Evolutionary conservation across 2,797 vertebrate genomes (phyloP).

Genomic region (Amphiprion clarkii): DNA sequence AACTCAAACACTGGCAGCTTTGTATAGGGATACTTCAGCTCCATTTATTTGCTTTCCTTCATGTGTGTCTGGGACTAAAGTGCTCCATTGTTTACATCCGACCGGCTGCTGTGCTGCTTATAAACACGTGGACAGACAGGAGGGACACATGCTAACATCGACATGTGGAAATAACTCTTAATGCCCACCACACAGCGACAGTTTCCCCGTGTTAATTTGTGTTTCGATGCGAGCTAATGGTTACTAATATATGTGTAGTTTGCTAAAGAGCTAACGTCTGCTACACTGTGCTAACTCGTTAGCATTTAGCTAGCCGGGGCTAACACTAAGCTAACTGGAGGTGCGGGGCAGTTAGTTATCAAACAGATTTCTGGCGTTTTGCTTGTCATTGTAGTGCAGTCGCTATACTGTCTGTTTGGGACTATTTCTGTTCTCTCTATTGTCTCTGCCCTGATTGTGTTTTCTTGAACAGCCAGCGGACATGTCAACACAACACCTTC

Average conservation of each 20-base stretch:
- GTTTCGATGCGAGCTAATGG: background rate
- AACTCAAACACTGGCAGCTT: accelerated
- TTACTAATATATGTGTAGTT: accelerated
- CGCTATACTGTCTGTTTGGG: background rate
- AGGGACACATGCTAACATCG: constrained; percentile 45
- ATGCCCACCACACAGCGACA: background rate
- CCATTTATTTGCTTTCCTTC: background rate
- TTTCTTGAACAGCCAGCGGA: background rate
- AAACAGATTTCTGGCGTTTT: background rate
- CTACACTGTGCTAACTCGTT: constrained; percentile 38
- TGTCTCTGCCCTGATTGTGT: background rate
- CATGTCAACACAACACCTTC: background rate
- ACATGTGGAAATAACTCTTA: background rate
- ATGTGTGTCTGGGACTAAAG: constrained; percentile 4
- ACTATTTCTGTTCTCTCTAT: background rate
- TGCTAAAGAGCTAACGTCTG: background rate
- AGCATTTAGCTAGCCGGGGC: constrained; percentile 62
- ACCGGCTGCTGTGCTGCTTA: constrained; percentile 50
- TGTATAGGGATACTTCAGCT: accelerated
- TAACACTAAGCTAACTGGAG: constrained; percentile 12
- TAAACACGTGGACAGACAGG: constrained; percentile 74
- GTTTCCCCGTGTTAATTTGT: accelerated
- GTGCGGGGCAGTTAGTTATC: too few relatives aligned
- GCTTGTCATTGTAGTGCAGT: background rate
- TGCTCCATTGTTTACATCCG: constrained; percentile 76